phyloP scores from a whole-genome alignment of 2,888 invertebrate genomes.

The Anarsia innoxiella region DNA sequence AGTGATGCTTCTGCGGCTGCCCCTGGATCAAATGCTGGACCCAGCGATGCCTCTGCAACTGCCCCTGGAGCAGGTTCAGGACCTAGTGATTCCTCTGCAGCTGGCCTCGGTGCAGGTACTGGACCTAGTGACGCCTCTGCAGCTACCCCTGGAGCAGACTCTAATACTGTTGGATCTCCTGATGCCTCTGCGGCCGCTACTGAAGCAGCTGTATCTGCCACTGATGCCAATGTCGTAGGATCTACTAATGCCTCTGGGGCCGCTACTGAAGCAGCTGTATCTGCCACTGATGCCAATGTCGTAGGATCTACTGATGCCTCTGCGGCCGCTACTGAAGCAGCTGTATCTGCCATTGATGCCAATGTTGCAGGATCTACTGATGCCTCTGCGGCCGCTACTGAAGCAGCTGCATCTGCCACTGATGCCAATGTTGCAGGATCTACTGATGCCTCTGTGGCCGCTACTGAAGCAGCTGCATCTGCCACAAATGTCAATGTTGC shows the following conservation, averaged over 20 bases:
- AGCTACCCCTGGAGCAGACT: background rate
- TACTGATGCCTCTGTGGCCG: no score
- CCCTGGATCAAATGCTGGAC: conserved; percentile 1
- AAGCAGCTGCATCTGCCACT: no score
- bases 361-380: no score
- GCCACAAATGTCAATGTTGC: no score
- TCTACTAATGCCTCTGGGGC: conserved; percentile 4
- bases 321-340: no score
- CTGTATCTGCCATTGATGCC: no score
- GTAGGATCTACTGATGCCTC: no score
- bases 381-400: no score
- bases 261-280: background rate
- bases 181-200: background rate
- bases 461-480: no score
- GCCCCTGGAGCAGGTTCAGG: background rate
- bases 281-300: no score
- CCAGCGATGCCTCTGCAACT: background rate
- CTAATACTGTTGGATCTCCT: conserved; percentile 2
- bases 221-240: conserved; percentile 7
- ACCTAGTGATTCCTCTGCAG: conserved; percentile 4
- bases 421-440: no score
- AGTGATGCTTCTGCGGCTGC: conserved; percentile 6
- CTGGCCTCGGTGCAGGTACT: background rate
- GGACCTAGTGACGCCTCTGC: conserved; percentile 3
- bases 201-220: conserved; percentile 1